Evolutionary conservation across 2,888 invertebrate genomes (phyloP).

Genomic region (Parelbella ahira): DNA sequence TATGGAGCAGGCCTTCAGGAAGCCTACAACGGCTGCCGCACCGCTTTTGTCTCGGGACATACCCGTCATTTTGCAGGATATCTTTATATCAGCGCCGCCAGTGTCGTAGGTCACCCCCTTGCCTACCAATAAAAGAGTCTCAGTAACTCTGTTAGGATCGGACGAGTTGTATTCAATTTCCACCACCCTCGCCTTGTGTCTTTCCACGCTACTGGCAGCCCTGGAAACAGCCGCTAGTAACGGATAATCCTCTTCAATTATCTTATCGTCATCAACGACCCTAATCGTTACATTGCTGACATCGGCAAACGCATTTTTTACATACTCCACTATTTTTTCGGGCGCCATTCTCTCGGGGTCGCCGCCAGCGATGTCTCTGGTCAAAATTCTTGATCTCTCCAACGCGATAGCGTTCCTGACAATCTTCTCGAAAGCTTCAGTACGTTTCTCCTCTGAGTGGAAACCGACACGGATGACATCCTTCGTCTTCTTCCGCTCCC

Average conservation of each 20-base stretch:
- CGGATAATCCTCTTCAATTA: slow-evolving; percentile 88
- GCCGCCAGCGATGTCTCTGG: slow-evolving; percentile 82
- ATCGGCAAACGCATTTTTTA: slow-evolving; percentile 82
- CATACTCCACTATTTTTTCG: slow-evolving; percentile 87
- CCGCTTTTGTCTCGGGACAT: slow-evolving; percentile 96
- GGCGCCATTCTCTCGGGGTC: slow-evolving; percentile 96
- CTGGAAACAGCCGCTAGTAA: slow-evolving; percentile 87
- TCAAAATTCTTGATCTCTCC: slow-evolving; percentile 83
- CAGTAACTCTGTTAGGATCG: slow-evolving; percentile 68
- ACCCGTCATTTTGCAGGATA: slow-evolving; percentile 86
- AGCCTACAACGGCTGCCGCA: slow-evolving; percentile 93
- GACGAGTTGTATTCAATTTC: slow-evolving; percentile 84
- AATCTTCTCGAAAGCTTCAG: slow-evolving; percentile 77
- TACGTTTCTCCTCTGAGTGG: slow-evolving; percentile 77
- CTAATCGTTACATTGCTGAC: slow-evolving; percentile 82
- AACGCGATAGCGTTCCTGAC: slow-evolving; percentile 82
- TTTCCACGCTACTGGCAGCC: slow-evolving; percentile 84
- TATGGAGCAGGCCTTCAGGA: slow-evolving; percentile 87
- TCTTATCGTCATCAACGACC: slow-evolving; percentile 81
- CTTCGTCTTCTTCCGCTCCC: slow-evolving; percentile 82
- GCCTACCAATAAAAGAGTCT: slow-evolving; percentile 90
- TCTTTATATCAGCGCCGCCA: slow-evolving; percentile 89
- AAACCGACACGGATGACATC: slow-evolving; percentile 84
- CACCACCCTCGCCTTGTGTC: slow-evolving; percentile 82
- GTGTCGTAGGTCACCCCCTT: slow-evolving; percentile 93